Evolutionary conservation across 2,113 vertebrate species (phyloP), one percentile per base, ranked within the genome.

Genomic region (Triplophysa rosa): DNA sequence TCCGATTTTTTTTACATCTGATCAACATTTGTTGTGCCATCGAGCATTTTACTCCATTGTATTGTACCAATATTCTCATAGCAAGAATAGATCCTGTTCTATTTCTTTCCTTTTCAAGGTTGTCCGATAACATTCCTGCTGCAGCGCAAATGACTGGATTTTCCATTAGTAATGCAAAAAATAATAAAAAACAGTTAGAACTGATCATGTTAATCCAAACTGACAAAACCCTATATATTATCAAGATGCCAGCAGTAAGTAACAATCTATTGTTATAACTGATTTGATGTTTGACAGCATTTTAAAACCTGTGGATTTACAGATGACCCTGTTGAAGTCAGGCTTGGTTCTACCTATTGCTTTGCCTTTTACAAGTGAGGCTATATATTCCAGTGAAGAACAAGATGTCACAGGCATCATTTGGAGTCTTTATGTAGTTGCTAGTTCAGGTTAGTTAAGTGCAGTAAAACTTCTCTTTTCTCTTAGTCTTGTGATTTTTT

Each of bases 181-280:
- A 95, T 80, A 78, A 68, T 42, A 83, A 70, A 12, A 90, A 70
- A 19, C 81, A 94, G 86, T 83, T 93, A 54, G 90, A 68, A 67
- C 72, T 95, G 78, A 92, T 87, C 82, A 61, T 91, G 62, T 90
- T 89, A 77, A 84, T 88, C 83, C 88, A 86, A 63, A 90, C 92
- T 85, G 87, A 94, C 83, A 79, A 75, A 73, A 92, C 86, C 73
- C 47, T 95, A 82, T 91, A 93, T 84, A 26, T 92, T 84, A 59
- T 95, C 89, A 94, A 91, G 89, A 85, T 84, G 80, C 89, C 93
- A 79, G 85, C 78, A 89, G 93, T 94, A 82, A 52, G 49, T 17
- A 33, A 33, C 16, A 70, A 29, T 54, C 47, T 11, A 54, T 16
- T 54, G 45, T 52, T 16, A 16, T 2, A 16, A 54, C 19, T 54